Evolutionary conservation across 2,888 invertebrate species (phyloP), one percentile per base, ranked within the genome.

Genomic region (Omphaloscelis lunosa): DNA sequence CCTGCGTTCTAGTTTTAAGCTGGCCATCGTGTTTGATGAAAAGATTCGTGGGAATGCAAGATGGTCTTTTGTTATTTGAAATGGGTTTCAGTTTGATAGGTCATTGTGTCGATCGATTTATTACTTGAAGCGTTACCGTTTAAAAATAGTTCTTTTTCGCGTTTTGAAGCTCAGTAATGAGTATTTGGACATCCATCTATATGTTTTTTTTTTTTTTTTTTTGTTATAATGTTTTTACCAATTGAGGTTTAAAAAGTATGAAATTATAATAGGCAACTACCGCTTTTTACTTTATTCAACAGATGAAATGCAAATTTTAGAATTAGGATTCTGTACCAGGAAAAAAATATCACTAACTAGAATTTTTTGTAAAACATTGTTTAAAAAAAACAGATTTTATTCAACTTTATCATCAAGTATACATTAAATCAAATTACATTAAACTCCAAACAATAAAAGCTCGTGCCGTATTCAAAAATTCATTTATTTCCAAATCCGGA

Each of bases 341-440:
- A 58, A 27, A 1, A n/a, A 58, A 29, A 56, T 17, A 1, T 1
- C 12, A 0, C 34, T 15, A 34, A 9, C 6, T 1, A 56, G 0
- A 58, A 58, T 34, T 65, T 1, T n/a, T n/a, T n/a, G n/a, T 8
- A 5, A 4, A n/a, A n/a, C 17, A 0, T 34, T 45, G n/a, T 72
- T n/a, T 7, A 15, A n/a, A 53, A 8, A n/a, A 1, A 7, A 29
- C 9, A 51, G 0, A 39, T 41, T 29, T 20, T 45, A 3, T 45
- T 56, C 58, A 20, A 27, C 17, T 58, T 27, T n/a, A 62, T 70
- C 51, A 84, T 80, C 48, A 81, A 81, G 59, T 23, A 61, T 66
- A 77, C 39, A 86, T 82, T 83, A 79, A 88, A 86, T 82, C 58
- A 86, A 89, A 89, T 89, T 87, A 86, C 71, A 80, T 77, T 77